Percentiles rank a stretch among this genome's conserved stretches.
Evolutionary conservation across 2,113 vertebrate genomes (phyloP).

Genomic region (Sapajus apella): DNA sequence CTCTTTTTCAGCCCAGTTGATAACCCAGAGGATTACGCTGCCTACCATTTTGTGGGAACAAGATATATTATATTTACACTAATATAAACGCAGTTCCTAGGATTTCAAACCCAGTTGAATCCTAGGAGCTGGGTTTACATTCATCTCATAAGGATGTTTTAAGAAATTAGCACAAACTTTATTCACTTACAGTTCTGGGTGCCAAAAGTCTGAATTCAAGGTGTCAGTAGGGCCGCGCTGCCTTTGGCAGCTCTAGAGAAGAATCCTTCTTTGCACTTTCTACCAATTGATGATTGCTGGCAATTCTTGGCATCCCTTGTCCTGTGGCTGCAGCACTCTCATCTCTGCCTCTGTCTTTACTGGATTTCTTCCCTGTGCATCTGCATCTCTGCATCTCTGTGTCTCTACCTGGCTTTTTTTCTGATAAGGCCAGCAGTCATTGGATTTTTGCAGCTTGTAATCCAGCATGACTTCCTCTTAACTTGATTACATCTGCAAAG

Average conservation of each 20-base stretch:
- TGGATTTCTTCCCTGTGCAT: background rate
- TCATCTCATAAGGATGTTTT: background rate
- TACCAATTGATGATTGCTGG: background rate
- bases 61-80: no score
- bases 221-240: no score
- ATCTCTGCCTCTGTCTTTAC: background rate
- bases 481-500: background rate
- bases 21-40: no score
- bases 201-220: background rate
- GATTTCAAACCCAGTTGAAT: background rate
- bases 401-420: background rate
- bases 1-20: background rate
- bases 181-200: background rate
- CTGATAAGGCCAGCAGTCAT: background rate
- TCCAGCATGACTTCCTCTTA: background rate
- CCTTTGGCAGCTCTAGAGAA: background rate
- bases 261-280: background rate
- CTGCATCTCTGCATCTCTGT: fast-evolving
- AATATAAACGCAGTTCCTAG: no score
- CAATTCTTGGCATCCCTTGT: background rate
- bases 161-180: background rate
- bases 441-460: background rate
- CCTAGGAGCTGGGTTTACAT: background rate
- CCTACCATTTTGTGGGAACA: no score
- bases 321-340: background rate